Percentiles rank a stretch among this genome's conserved stretches.
These are phyloP conservation scores for Macrotrachela quadricornifera DNA, from an alignment of 1,140 invertebrate species.

Conservation along the genomic window DNA sequence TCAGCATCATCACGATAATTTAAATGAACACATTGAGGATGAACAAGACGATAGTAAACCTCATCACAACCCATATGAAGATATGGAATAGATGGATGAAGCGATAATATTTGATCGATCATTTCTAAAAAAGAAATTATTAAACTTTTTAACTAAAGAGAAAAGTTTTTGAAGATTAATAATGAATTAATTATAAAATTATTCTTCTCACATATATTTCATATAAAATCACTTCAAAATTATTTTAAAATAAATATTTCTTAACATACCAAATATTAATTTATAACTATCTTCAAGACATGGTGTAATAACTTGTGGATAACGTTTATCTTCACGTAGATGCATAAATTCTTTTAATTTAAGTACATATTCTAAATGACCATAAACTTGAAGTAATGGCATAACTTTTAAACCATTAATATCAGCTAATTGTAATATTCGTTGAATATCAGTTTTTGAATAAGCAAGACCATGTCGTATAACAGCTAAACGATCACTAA, in stretches of 20 bases:
- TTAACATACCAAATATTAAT: neutral
- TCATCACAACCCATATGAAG: slow-evolving; percentile 9
- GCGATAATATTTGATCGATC: slow-evolving; percentile 3
- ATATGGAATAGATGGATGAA: slow-evolving; percentile 1
- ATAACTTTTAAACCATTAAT: slow-evolving; percentile 6
- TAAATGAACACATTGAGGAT: neutral
- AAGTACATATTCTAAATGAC: slow-evolving; percentile 8
- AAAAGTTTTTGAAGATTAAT: no score
- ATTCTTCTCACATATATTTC: no score
- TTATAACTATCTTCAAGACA: neutral
- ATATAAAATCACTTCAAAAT: no score
- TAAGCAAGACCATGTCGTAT: slow-evolving; percentile 2
- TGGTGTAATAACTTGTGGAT: slow-evolving; percentile 1
- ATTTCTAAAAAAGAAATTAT: slow-evolving; percentile 11
- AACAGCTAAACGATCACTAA: neutral
- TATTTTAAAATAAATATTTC: neutral
- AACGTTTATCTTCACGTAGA: slow-evolving; percentile 5
- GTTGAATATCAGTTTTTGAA: slow-evolving; percentile 1
- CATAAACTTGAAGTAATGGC: slow-evolving; percentile 8
- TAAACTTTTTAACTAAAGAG: neutral
- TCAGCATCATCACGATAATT: no score
- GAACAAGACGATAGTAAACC: neutral
- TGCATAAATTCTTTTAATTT: slow-evolving; percentile 4
- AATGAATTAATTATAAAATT: no score
- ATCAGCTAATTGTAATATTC: slow-evolving; percentile 5